Evolutionary conservation across 2,888 invertebrate species (phyloP), one percentile per base, ranked within the genome.

Genomic region (Drosophila paracracens): DNA sequence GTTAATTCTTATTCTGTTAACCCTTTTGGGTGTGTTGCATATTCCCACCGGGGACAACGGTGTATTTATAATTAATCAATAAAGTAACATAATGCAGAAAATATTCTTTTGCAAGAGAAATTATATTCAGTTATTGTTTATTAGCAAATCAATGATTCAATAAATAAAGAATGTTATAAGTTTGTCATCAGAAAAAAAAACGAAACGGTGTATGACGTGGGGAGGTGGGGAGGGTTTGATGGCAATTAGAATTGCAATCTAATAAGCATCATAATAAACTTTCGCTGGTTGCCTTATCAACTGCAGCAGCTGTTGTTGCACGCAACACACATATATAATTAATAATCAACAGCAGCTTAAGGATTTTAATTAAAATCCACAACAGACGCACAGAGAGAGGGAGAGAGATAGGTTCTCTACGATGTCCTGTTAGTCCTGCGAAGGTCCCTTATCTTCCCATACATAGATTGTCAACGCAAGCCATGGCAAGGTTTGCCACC

Each of bases 271-370:
- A 40, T 57, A 69, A 70, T 61, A 60, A 66, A 62, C 46, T 74
- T 56, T 56, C 61, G n/a, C 36, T n/a, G 21, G 40, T 40, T 18
- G 46, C 31, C 38, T 52, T 66, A 74, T 62, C 76, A 80, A 59
- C 68, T 80, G 78, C 80, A 69, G 68, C 40, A 36, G 64, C 36
- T 31, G 36, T 60, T 61, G 16, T 16, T n/a, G 27, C 38, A 38
- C 11, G 18, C 36, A 36, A 18, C 11, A n/a, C 38, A 27, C n/a
- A 27, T 56, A 27, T 79, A 78, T 81, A 87, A 88, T 88, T 88
- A 81, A 88, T 88, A 88, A 85, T 86, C 74, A 83, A 72, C 69
- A 63, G 74, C 69, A 79, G 85, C 82, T 88, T 79, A 81, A 71
- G 50, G 72, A 79, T 81, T 83, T 84, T 84, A 86, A 84, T 84